These are phyloP conservation scores for Ochotona curzoniae DNA, from an alignment of 2,113 vertebrate genomes.

Conservation along the genomic window DNA sequence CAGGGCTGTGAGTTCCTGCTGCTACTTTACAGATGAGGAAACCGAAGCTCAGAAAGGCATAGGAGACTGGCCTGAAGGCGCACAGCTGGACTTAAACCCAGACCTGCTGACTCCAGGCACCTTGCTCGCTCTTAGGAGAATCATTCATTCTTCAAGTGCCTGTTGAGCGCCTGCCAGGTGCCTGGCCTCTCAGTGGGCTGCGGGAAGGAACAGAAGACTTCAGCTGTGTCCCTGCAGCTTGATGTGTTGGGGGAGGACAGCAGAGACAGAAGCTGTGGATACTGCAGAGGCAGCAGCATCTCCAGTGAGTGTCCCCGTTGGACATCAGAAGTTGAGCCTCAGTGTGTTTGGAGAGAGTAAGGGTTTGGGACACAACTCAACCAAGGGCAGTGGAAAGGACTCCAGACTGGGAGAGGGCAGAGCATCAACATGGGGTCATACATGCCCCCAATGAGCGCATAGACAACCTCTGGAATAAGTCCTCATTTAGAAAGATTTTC, in stretches of 20 bases:
- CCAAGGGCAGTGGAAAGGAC: background rate
- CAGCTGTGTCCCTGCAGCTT: accelerated
- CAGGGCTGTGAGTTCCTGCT: background rate
- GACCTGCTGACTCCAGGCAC: background rate
- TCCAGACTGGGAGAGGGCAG: background rate
- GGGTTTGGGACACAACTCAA: background rate
- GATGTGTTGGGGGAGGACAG: background rate
- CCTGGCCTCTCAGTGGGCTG: background rate
- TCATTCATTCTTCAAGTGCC: background rate
- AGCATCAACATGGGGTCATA: background rate
- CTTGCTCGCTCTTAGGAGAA: slow-evolving; percentile 23
- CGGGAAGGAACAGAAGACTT: background rate
- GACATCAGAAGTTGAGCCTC: background rate
- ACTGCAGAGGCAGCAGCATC: background rate
- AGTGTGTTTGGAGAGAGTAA: background rate
- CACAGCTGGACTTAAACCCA: background rate
- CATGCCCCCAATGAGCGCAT: background rate
- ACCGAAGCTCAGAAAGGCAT: background rate
- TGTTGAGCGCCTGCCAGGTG: background rate
- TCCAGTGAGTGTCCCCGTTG: background rate
- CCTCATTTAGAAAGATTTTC: too few relatives aligned
- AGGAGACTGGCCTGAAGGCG: background rate
- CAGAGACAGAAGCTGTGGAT: background rate
- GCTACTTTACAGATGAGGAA: background rate
- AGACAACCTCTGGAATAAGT: too few relatives aligned